Conservation (phyloP, 2,888 invertebrate species). For the Hypolimnas misippus region DNA sequence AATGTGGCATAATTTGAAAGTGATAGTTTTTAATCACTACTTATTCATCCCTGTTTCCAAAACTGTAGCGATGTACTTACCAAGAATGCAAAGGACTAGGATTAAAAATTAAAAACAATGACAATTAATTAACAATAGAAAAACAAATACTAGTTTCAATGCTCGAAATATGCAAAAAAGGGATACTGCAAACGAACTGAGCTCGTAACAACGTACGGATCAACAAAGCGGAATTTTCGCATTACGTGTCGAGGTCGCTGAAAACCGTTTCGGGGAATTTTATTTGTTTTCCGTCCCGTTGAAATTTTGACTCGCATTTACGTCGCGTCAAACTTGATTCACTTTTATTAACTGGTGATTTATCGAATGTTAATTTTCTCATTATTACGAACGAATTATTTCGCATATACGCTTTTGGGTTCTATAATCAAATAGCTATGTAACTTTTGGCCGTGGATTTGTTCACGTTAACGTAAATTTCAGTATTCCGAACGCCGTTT, state of each 20-base stretch:
- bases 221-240: conserved; percentile 1
- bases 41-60: too few species aligned
- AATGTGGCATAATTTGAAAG: too few species aligned
- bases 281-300: not conserved
- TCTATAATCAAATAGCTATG: not conserved
- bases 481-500: too few species aligned
- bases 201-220: conserved; percentile 1
- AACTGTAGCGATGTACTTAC: too few species aligned
- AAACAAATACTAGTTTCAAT: too few species aligned
- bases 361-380: not conserved
- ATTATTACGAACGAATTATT: not conserved
- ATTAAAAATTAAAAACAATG: too few species aligned
- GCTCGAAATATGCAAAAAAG: not conserved
- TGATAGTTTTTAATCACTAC: too few species aligned
- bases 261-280: not conserved
- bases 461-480: too few species aligned
- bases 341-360: conserved; percentile 2
- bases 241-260: not conserved
- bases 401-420: not conserved
- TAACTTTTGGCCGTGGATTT: not conserved
- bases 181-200: not conserved
- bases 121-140: too few species aligned
- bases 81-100: too few species aligned
- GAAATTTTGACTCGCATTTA: conserved; percentile 1
- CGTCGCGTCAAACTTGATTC: conserved; percentile 5